These are phyloP conservation scores for Selenia dentaria DNA, from an alignment of 2,888 invertebrate species.

Conservation along the genomic window DNA sequence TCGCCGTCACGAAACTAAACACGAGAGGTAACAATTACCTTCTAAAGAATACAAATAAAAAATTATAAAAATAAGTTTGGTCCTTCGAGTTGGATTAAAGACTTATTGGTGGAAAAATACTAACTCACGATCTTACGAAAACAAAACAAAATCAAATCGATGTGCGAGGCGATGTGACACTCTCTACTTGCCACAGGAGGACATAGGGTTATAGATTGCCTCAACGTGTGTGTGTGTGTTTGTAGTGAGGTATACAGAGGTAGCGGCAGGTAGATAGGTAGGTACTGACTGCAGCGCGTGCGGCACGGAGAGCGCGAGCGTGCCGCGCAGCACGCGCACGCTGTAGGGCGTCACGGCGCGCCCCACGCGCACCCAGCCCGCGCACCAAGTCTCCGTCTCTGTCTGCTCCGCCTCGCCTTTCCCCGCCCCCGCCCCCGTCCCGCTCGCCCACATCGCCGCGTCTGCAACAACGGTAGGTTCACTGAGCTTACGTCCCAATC, in stretches of 20 bases:
- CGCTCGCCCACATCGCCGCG: conserved; percentile 56
- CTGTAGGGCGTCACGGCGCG: conserved; percentile 63
- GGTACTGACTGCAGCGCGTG: conserved; percentile 47
- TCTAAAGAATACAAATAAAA: no score
- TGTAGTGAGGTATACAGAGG: no score
- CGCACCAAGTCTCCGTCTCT: conserved; percentile 60
- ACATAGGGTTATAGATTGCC: no score
- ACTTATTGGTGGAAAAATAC: no score
- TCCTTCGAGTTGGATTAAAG: no score
- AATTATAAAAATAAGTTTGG: no score
- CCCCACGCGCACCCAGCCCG: conserved; percentile 67
- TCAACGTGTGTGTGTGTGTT: not conserved
- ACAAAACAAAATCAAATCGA: no score
- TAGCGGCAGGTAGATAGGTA: not conserved
- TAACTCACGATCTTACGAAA: no score
- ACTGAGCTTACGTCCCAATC: no score
- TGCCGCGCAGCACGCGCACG: conserved; percentile 62
- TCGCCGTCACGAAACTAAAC: conserved; percentile 53
- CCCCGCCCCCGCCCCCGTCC: conserved; percentile 22
- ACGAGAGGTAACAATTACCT: no score
- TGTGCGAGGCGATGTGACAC: no score
- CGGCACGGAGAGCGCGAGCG: conserved; percentile 47
- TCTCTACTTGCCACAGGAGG: no score
- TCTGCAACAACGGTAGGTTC: conserved; percentile 42
- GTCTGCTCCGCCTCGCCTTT: conserved; percentile 17